Evolutionary conservation across 2,888 invertebrate species (phyloP), one percentile per base, ranked within the genome.

Genomic region (Tiliacea aurago): DNA sequence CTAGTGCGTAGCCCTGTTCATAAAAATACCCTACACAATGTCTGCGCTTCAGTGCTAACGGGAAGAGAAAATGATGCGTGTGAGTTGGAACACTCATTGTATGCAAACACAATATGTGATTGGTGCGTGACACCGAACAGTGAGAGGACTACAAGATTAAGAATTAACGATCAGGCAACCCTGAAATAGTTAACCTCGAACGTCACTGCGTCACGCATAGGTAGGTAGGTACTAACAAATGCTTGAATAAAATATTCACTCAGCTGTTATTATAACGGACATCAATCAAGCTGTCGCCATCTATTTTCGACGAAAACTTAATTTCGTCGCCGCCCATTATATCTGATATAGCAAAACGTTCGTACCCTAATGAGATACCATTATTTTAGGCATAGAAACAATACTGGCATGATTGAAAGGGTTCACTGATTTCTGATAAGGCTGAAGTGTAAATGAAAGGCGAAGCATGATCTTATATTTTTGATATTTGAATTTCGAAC

Each of bases 191-290:
- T 92, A 91, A 92, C 92, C 91, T 91, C 91, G 89, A 90, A 90
- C 89, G 91, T 93, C 91, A 91, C 89, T 81, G 85, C 92, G 92
- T 91, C 94, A 94, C 93, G 94, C 94, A 92, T 90, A 88, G 86
- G 87, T 87, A 88, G 86, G 87, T 87, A 87, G 83, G 80, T 88
- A 88, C 88, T 88, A 89, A 89, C 89, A 88, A 93, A 90, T 88
- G 88, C 85, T 87, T 90, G 88, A 93, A 94, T 94, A 93, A 94
- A 94, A 94, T 94, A 95, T 94, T 94, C 93, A 93, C 90, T 93
- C 90, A 90, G 83, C 89, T 89, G 91, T 94, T 95, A 93, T 93
- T 93, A 93, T 92, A 93, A 91, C 90, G 89, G 90, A 92, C 92
- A 95, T 94, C 93, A 91, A 95, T 95, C 95, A 94, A 93, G 85